phyloP scores from a whole-genome alignment of 2,888 invertebrate species.

The Eucera pruinosa region DNA sequence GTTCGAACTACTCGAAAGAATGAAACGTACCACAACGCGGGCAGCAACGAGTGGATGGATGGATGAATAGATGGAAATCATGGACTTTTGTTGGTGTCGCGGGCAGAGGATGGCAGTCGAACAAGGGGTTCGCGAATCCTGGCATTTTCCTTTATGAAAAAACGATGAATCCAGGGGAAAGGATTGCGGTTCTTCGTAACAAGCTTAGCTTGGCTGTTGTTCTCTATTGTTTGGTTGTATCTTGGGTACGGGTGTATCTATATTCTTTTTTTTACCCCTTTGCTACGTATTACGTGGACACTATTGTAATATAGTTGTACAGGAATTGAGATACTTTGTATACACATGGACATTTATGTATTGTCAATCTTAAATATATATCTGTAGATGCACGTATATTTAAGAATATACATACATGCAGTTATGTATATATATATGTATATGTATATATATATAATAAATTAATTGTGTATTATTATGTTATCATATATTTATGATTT shows the following conservation, averaged over 20 bases:
- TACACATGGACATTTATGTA: too few species aligned
- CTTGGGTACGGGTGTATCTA: not conserved
- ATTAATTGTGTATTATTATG: too few species aligned
- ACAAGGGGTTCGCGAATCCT: conserved; percentile 1
- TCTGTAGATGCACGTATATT: too few species aligned
- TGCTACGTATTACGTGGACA: too few species aligned
- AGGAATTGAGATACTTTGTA: too few species aligned
- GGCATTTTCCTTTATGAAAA: conserved; percentile 17
- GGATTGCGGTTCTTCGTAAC: conserved; percentile 9
- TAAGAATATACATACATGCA: too few species aligned
- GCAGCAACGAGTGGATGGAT: conserved; percentile 16
- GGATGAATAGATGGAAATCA: conserved; percentile 38
- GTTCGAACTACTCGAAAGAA: conserved; percentile 43
- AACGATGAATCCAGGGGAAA: conserved; percentile 18
- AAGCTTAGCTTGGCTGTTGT: not conserved
- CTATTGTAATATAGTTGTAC: too few species aligned
- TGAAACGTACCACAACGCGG: conserved; percentile 1
- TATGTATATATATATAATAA: too few species aligned
- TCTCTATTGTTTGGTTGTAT: not conserved
- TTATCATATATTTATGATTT: too few species aligned
- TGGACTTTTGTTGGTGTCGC: conserved; percentile 26
- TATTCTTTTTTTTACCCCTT: too few species aligned
- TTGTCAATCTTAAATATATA: too few species aligned
- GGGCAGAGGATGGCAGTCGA: not conserved
- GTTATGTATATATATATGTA: too few species aligned